Evolutionary conservation across 1,140 invertebrate genomes (phyloP), one percentile per base, ranked within the genome.

Genomic region (Solenopsis invicta): DNA sequence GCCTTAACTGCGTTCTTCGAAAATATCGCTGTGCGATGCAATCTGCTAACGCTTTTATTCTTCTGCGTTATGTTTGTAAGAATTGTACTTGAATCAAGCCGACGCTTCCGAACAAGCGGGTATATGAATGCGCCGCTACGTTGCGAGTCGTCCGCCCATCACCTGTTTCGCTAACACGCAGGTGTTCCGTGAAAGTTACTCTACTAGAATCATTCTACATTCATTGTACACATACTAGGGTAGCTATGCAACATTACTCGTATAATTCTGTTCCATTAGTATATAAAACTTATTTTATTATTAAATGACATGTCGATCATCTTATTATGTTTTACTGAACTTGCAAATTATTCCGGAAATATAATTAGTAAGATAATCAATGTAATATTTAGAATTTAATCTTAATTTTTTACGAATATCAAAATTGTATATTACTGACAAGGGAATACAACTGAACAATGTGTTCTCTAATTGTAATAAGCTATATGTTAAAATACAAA

Each of bases 181-280:
- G 69, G 69, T 84, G 80, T 84, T 84, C 37, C 69, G 45, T 29
- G 80, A 74, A 74, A 84, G 69, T 84, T 84, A 74, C 24, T 75
- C 69, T 75, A 84, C 41, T 62, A 82, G 54, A 82, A 18, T 82
- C 80, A 59, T n/a, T 75, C 69, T 41, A 18, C 24, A 62, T 50
- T 84, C 56, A 71, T 34, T 56, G 5, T 61, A 8, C 24, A n/a
- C 5, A 29, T 29, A 4, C 18, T n/a, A n/a, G 66, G 3, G 24
- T 50, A 69, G 21, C 66, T n/a, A 8, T 59, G 18, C 48, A 71
- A 18, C n/a, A n/a, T n/a, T 4, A 41, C n/a, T 45, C 41, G 18
- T n/a, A 29, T n/a, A 21, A 21, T 45, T 18, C 24, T 29, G 13
- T n/a, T 59, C n/a, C 24, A 59, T 71, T 71, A 75, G 13, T 3